Percentiles rank a stretch among this genome's conserved stretches.
Evolutionary conservation across 1,140 invertebrate genomes (phyloP).

Genomic region (Drosophila obscura): DNA sequence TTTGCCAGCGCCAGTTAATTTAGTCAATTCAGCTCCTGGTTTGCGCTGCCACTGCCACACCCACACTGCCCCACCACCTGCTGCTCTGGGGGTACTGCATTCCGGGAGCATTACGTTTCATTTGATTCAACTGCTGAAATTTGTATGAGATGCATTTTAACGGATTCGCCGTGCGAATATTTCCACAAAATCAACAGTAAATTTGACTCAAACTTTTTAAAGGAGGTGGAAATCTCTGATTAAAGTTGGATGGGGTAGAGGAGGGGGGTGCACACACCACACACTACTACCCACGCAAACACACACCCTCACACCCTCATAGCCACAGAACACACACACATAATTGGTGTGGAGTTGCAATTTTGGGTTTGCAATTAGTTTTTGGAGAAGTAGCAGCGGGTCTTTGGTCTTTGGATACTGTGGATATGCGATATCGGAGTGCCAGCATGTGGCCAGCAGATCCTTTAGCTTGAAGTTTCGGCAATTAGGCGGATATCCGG

Average conservation of each 20-base stretch:
- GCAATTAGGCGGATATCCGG: slow-evolving; percentile 31
- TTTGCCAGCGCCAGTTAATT: slow-evolving; percentile 71
- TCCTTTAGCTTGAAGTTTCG: slow-evolving; percentile 9
- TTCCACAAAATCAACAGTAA: slow-evolving; percentile 65
- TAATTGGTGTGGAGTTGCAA: slow-evolving; percentile 7
- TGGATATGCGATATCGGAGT: background rate
- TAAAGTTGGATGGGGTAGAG: slow-evolving; percentile 61
- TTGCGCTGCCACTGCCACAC: background rate
- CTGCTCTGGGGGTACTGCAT: slow-evolving; percentile 27
- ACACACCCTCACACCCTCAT: background rate
- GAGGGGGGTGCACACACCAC: background rate
- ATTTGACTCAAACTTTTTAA: slow-evolving; percentile 48
- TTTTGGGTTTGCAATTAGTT: slow-evolving; percentile 22
- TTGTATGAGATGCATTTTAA: slow-evolving; percentile 42
- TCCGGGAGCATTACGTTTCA: slow-evolving; percentile 62
- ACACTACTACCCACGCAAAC: background rate
- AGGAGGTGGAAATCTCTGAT: slow-evolving; percentile 43
- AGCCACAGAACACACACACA: slow-evolving; percentile 1
- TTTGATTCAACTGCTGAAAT: slow-evolving; percentile 60
- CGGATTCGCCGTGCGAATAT: slow-evolving; percentile 48
- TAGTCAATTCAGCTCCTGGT: slow-evolving; percentile 69
- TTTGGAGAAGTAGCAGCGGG: background rate
- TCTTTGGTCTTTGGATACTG: background rate
- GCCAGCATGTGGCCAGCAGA: no score
- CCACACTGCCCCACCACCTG: background rate